Conservation (phyloP, 2,888 invertebrate species). For the Trisateles emortualis region DNA sequence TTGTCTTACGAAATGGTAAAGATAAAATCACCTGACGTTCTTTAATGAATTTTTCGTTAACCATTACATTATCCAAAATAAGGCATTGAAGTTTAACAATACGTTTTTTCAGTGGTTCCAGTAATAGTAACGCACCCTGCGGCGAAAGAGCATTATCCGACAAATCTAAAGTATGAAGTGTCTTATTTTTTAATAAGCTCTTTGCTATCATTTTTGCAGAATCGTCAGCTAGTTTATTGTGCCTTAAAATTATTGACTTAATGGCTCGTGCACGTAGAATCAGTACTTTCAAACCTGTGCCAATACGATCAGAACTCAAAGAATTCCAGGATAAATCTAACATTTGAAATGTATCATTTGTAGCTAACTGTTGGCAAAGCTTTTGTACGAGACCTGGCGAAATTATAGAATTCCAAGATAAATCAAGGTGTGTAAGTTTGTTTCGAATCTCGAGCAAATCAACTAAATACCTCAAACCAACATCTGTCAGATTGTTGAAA, state of each 20-base stretch:
- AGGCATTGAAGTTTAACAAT: slow-evolving; percentile 53
- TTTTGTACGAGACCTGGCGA: slow-evolving; percentile 20
- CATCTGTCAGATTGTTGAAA: slow-evolving; percentile 53
- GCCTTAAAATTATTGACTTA: slow-evolving; percentile 7
- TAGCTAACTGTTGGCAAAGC: slow-evolving; percentile 9
- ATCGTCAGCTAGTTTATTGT: slow-evolving; percentile 15
- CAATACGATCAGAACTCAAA: slow-evolving; percentile 7
- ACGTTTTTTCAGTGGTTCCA: slow-evolving; percentile 43
- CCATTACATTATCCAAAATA: slow-evolving; percentile 55
- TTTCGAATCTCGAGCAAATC: slow-evolving; percentile 55
- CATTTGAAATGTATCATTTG: background rate
- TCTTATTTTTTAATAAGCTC: slow-evolving; percentile 43
- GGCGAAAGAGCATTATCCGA: slow-evolving; percentile 62
- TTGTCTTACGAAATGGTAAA: slow-evolving; percentile 40
- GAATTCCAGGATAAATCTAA: slow-evolving; percentile 22
- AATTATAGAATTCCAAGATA: slow-evolving; percentile 61
- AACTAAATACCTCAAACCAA: slow-evolving; percentile 40
- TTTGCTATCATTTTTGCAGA: slow-evolving; percentile 44
- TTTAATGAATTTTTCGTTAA: slow-evolving; percentile 51
- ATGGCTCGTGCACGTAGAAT: background rate
- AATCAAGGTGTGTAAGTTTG: slow-evolving; percentile 54
- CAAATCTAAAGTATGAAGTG: slow-evolving; percentile 54
- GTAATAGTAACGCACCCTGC: slow-evolving; percentile 50
- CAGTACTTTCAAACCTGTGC: slow-evolving; percentile 9
- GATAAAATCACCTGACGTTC: slow-evolving; percentile 37